Conservation (phyloP, 2,113 vertebrate species). For the Balaeniceps rex region DNA sequence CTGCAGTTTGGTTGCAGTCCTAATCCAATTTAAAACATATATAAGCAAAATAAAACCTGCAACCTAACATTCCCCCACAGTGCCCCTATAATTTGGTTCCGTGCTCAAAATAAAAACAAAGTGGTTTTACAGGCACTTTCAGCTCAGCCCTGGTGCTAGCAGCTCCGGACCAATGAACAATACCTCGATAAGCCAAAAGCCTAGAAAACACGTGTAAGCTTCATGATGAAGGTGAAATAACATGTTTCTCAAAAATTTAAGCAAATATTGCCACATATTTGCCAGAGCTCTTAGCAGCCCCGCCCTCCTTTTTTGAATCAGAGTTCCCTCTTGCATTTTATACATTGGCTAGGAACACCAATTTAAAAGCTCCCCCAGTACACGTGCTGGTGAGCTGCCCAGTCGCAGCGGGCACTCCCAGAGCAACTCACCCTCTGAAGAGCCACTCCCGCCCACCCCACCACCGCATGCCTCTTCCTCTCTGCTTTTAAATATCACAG, state of each 20-base stretch:
- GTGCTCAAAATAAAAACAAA: background rate
- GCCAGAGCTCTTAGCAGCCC: background rate
- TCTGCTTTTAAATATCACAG: background rate
- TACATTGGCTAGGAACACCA: background rate
- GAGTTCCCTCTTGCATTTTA: background rate
- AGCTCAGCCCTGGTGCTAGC: background rate
- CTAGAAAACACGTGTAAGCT: background rate
- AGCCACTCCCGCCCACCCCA: background rate
- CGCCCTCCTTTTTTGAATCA: background rate
- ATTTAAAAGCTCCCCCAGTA: background rate
- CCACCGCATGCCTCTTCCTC: background rate
- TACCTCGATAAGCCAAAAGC: background rate
- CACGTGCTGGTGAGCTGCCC: background rate
- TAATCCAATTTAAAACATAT: background rate
- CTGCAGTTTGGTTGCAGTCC: background rate
- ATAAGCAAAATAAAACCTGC: background rate
- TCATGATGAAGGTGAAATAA: background rate
- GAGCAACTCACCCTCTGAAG: background rate
- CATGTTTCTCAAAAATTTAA: background rate
- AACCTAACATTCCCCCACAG: background rate
- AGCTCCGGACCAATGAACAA: background rate
- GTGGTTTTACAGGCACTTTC: background rate
- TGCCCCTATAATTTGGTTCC: background rate
- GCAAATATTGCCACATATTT: background rate
- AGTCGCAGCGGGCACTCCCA: fast-evolving